A percentile compares a stretch with the other conserved stretches of the same genome.
Conservation (phyloP, 2,113 vertebrate species). For the Zosterops pallidus region DNA sequence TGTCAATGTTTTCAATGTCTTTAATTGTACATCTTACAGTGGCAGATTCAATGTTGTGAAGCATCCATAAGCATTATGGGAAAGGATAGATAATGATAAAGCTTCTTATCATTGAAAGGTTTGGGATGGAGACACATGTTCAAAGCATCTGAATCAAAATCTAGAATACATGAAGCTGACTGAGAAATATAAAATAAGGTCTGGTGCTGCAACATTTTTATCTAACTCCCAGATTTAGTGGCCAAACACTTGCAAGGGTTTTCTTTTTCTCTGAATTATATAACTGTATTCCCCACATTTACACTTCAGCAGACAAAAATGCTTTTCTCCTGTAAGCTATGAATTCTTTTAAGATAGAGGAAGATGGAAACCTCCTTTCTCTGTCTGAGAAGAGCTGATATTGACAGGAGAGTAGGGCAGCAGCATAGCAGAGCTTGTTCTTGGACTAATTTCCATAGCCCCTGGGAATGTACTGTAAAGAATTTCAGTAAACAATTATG, state of each 20-base stretch:
- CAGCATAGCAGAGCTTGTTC: not conserved
- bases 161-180: not conserved
- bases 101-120: not conserved
- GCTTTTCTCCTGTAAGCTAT: not conserved
- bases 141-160: not conserved
- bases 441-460: constrained; percentile 26
- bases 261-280: not conserved
- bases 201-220: not conserved
- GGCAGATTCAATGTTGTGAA: not conserved
- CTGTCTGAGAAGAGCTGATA: not conserved
- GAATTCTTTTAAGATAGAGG: not conserved
- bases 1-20: not conserved
- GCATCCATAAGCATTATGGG: not conserved
- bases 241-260: not conserved
- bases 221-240: not conserved
- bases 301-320: not conserved
- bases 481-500: constrained; percentile 27
- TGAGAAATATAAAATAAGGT: not conserved
- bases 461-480: constrained; percentile 8
- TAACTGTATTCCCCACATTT: not conserved
- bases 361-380: not conserved
- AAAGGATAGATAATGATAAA: not conserved
- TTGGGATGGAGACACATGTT: not conserved
- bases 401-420: not conserved
- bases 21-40: not conserved